These are phyloP conservation scores for Theocolax elegans DNA, from an alignment of 1,140 invertebrate genomes.

Conservation along the genomic window DNA sequence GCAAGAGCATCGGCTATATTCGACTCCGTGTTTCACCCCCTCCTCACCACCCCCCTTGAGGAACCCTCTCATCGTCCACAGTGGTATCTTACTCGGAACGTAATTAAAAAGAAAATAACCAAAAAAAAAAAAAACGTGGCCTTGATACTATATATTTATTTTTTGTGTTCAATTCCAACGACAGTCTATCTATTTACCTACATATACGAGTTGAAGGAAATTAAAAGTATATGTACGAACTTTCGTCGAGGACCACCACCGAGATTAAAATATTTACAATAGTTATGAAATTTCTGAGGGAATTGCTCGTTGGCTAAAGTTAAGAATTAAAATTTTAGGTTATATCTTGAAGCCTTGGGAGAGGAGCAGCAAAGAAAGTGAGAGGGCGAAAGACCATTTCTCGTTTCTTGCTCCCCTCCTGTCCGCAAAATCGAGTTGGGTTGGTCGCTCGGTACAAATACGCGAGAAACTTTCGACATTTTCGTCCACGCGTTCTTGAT, in stretches of 20 bases:
- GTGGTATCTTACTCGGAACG: conserved; percentile 50
- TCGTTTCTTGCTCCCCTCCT: neutral
- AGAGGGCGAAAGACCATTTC: conserved; percentile 9
- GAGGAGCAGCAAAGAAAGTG: conserved; percentile 42
- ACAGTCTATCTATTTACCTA: no score
- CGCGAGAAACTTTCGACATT: conserved; percentile 47
- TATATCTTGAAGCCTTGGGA: conserved; percentile 32
- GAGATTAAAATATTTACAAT: conserved; percentile 60
- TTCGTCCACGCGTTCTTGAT: conserved; percentile 41
- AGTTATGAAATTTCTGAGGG: conserved; percentile 54
- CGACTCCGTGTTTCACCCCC: no score
- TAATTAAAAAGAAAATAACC: conserved; percentile 57
- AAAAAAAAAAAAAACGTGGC: no score
- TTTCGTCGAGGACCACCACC: no score
- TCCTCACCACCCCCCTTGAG: no score
- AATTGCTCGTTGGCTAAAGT: conserved; percentile 60
- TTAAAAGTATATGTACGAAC: no score
- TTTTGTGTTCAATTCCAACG: no score
- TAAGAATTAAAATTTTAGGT: conserved; percentile 61
- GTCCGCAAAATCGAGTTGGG: conserved; percentile 28
- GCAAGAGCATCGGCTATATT: conserved; percentile 44
- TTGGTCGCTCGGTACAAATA: no score
- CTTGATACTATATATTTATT: no score
- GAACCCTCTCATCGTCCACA: neutral
- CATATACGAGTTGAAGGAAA: no score